These are phyloP conservation scores for Cottus gobio DNA, from an alignment of 2,113 vertebrate species.

Conservation along the genomic window DNA sequence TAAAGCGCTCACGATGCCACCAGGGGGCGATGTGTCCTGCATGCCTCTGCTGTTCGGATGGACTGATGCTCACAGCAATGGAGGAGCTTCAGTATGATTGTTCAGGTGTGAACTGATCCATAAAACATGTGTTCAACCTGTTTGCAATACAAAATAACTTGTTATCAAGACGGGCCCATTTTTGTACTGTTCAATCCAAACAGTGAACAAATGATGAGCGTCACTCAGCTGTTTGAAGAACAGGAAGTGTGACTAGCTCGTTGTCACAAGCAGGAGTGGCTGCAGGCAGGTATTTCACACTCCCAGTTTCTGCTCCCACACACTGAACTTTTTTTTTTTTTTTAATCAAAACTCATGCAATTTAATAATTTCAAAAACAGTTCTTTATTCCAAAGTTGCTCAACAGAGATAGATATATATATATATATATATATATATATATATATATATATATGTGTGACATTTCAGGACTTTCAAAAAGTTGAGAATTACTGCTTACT, in stretches of 20 bases:
- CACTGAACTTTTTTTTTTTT: background rate
- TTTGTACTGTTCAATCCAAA: background rate
- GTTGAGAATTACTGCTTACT: conserved; percentile 16
- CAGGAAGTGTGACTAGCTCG: background rate
- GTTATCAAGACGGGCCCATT: background rate
- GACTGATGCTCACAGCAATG: background rate
- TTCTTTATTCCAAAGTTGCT: conserved; percentile 49
- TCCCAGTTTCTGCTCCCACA: background rate
- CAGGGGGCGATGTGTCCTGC: background rate
- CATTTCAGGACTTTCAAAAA: background rate
- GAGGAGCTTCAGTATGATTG: background rate
- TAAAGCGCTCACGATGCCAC: background rate
- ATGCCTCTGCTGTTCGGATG: background rate
- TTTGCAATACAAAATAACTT: background rate
- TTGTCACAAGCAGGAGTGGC: conserved; percentile 41
- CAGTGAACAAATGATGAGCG: background rate
- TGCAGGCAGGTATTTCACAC: conserved; percentile 12
- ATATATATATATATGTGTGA: no score
- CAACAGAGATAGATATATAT: background rate
- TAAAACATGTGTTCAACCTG: no score
- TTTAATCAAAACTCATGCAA: background rate
- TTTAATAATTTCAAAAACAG: conserved; percentile 18
- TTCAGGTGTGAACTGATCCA: no score
- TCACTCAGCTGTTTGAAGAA: background rate
- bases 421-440: no score